Evolutionary conservation across 2,888 invertebrate species (phyloP).

Genomic region (Apomyelois bistriatella): DNA sequence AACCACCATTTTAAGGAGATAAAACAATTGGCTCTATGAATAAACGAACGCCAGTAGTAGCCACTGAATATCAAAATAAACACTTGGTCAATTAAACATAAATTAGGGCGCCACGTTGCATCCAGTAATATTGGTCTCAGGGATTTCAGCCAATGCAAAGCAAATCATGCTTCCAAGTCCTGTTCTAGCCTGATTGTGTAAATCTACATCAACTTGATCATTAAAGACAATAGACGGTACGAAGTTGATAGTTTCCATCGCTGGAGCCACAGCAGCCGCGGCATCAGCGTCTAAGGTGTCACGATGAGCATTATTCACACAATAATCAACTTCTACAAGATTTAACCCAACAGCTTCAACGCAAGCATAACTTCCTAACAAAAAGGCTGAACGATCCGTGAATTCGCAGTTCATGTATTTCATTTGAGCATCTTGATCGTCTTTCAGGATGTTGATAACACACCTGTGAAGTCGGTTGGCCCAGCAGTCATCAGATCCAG

Average conservation of each 20-base stretch:
- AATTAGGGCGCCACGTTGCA: conserved; percentile 28
- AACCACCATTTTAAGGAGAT: no score
- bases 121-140: conserved; percentile 40
- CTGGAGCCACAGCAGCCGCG: conserved; percentile 30
- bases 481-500: conserved; percentile 54
- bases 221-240: conserved; percentile 61
- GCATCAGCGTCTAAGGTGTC: conserved; percentile 47
- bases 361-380: conserved; percentile 46
- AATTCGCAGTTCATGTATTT: conserved; percentile 66
- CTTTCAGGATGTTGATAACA: conserved; percentile 44
- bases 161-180: conserved; percentile 49
- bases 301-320: conserved; percentile 40
- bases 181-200: conserved; percentile 33
- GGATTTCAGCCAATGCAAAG: conserved; percentile 48
- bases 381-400: conserved; percentile 37
- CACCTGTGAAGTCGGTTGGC: conserved; percentile 68
- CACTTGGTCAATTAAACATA: no score
- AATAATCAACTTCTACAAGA: conserved; percentile 48
- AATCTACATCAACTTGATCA: conserved; percentile 29
- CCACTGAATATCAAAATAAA: no score
- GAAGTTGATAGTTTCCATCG: conserved; percentile 43
- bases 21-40: no score
- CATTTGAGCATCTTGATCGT: conserved; percentile 49
- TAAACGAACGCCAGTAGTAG: no score
- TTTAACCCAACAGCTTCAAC: conserved; percentile 46